Percentiles rank a stretch among this genome's conserved stretches.
Evolutionary conservation across 2,888 invertebrate species (phyloP).

Genomic region (Mantis religiosa): DNA sequence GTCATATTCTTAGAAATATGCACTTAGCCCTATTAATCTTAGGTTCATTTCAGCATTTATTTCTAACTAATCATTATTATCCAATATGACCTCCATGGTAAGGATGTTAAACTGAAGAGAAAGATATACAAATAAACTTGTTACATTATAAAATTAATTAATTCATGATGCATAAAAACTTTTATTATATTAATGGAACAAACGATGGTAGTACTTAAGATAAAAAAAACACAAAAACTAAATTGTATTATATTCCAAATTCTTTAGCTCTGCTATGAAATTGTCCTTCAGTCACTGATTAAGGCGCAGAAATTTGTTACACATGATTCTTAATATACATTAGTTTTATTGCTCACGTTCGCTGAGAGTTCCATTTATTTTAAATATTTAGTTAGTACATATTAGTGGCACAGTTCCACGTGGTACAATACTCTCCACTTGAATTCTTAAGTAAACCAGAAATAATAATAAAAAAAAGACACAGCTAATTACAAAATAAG

Average conservation of each 20-base stretch:
- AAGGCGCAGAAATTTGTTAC: not conserved
- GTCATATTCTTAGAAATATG: no score
- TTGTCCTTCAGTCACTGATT: not conserved
- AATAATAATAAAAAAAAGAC: not conserved
- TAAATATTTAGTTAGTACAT: not conserved
- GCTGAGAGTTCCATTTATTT: not conserved
- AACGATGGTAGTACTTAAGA: not conserved
- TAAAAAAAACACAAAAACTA: not conserved
- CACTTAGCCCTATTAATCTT: no score
- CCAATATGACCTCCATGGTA: no score
- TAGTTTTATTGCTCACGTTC: not conserved
- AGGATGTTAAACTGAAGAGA: no score
- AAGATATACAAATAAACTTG: no score
- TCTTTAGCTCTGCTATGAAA: not conserved
- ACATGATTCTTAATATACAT: not conserved
- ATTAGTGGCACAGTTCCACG: not conserved
- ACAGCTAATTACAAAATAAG: not conserved
- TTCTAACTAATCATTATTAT: no score
- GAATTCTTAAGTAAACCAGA: not conserved
- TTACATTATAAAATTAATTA: not conserved
- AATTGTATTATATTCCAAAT: not conserved
- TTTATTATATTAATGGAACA: not conserved
- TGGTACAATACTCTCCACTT: not conserved
- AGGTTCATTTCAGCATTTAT: no score
- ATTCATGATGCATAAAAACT: not conserved